Evolutionary conservation across 2,797 vertebrate species (phyloP).

Genomic region (Microctenopoma steveboyesi): DNA sequence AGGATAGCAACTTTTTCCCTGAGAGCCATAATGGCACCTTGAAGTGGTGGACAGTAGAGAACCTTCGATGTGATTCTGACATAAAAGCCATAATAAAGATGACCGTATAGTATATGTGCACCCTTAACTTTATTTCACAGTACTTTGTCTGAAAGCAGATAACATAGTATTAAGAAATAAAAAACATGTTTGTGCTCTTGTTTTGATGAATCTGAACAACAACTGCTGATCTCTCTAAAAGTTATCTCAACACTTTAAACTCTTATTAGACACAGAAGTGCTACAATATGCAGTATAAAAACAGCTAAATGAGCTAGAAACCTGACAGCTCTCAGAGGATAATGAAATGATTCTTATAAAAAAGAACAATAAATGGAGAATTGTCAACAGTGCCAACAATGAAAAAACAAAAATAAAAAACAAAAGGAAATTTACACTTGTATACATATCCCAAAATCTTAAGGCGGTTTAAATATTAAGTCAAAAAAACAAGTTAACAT

Average conservation of each 20-base stretch:
- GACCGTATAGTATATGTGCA: slow-evolving; percentile 76
- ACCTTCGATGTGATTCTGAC: not conserved
- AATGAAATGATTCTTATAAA: slow-evolving; percentile 81
- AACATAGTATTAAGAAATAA: slow-evolving; percentile 85
- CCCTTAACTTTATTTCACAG: slow-evolving; percentile 88
- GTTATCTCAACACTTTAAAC: slow-evolving; percentile 81
- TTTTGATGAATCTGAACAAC: slow-evolving; percentile 83
- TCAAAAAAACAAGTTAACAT: slow-evolving; percentile 79
- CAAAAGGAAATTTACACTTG: slow-evolving; percentile 79
- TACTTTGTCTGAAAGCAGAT: slow-evolving; percentile 88
- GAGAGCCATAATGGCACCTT: not conserved
- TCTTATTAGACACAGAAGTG: slow-evolving; percentile 85
- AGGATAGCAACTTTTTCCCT: not conserved
- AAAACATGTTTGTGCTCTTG: slow-evolving; percentile 87
- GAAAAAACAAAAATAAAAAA: slow-evolving; percentile 59
- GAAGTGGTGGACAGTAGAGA: not conserved
- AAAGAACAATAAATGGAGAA: slow-evolving; percentile 81
- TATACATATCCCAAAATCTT: slow-evolving; percentile 85
- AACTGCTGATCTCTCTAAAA: slow-evolving; percentile 79
- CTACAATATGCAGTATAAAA: slow-evolving; percentile 90
- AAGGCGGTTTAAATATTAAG: slow-evolving; percentile 87
- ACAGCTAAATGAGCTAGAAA: slow-evolving; percentile 85
- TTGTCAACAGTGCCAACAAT: slow-evolving; percentile 81
- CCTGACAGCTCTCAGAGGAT: slow-evolving; percentile 82
- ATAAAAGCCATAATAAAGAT: slow-evolving; percentile 68